A percentile compares a stretch with the other conserved stretches of the same genome.
Evolutionary conservation across 2,113 vertebrate species (phyloP).

Genomic region (Cyprinodon brontotheroides): DNA sequence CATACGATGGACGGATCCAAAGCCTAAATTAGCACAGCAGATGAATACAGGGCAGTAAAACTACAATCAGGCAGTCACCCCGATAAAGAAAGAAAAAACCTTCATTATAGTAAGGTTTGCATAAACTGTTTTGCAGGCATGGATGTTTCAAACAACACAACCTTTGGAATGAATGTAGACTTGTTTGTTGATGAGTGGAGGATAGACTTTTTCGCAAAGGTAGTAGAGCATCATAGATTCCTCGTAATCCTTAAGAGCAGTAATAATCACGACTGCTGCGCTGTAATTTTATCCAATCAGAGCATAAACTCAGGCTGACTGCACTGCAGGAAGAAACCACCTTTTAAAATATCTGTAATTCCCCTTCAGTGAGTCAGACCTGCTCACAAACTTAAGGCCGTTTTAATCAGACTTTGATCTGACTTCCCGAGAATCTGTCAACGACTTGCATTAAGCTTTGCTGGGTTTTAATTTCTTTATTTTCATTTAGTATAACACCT

Average conservation of each 20-base stretch:
- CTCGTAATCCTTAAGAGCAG: slow-evolving; percentile 59
- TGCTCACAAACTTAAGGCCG: background rate
- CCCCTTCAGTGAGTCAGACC: background rate
- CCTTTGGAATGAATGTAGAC: slow-evolving; percentile 5
- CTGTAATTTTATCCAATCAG: slow-evolving; percentile 13
- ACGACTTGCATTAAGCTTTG: background rate
- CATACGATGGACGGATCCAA: background rate
- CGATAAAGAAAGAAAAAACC: background rate
- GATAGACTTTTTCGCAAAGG: slow-evolving; percentile 9
- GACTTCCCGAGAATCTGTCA: background rate
- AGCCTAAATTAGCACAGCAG: background rate
- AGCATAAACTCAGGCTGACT: slow-evolving; percentile 33
- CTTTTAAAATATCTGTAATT: background rate
- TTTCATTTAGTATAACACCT: background rate
- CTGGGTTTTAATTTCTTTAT: background rate
- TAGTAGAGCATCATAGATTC: slow-evolving; percentile 26
- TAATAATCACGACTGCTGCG: slow-evolving; percentile 69
- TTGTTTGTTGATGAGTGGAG: slow-evolving; percentile 16
- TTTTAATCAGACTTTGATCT: background rate
- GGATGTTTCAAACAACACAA: background rate
- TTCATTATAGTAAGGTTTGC: background rate
- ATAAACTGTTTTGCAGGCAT: background rate
- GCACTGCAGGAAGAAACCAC: background rate
- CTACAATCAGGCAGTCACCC: background rate
- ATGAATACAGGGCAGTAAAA: background rate